These are phyloP conservation scores for Alces alces DNA, from an alignment of 2,113 vertebrate species.

Conservation along the genomic window DNA sequence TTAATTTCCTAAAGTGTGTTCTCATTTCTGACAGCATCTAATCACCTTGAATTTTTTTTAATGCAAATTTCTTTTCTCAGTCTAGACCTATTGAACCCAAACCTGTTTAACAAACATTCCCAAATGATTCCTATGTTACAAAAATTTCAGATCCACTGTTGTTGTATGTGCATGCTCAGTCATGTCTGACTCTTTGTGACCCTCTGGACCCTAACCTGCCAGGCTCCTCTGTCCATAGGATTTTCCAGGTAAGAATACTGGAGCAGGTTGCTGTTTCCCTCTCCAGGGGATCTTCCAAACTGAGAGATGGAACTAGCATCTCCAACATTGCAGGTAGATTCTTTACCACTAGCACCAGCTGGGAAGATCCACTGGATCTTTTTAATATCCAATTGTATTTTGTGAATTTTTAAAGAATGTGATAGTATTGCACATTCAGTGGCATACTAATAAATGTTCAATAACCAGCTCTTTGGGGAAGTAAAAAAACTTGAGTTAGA, in stretches of 20 bases:
- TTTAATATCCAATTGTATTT: not conserved
- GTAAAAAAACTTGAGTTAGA: not conserved
- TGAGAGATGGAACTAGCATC: not conserved
- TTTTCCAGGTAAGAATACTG: not conserved
- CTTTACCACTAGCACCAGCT: not conserved
- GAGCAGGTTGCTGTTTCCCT: not conserved
- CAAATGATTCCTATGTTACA: not conserved
- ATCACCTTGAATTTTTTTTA: not conserved
- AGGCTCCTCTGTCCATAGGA: not conserved
- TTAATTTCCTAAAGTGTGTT: not conserved
- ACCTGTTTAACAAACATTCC: not conserved
- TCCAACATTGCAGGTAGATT: not conserved
- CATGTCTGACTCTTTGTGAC: not conserved
- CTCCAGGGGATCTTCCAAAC: not conserved
- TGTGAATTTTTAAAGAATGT: constrained; percentile 11
- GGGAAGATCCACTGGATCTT: not conserved
- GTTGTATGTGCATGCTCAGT: not conserved
- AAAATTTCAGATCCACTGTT: not conserved
- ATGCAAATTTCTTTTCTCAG: not conserved
- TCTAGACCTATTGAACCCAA: not conserved
- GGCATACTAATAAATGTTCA: not conserved
- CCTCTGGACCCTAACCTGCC: not conserved
- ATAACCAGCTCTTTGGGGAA: not conserved
- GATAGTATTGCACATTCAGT: not conserved
- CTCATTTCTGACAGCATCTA: not conserved